Evolutionary conservation across 1,140 invertebrate genomes (phyloP).

Genomic region (Ephestia elutella): DNA sequence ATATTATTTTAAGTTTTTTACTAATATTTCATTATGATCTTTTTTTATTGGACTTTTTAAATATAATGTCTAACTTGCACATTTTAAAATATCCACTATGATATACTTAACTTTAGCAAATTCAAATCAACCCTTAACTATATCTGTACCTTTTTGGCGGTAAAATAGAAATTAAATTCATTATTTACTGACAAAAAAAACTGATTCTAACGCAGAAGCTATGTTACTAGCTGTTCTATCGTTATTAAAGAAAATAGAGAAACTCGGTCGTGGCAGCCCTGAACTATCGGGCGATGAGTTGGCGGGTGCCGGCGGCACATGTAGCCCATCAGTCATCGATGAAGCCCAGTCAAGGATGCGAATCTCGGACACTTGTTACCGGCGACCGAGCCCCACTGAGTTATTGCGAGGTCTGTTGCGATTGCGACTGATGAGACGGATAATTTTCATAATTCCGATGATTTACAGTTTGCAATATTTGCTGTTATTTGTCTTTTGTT

Average conservation of each 20-base stretch:
- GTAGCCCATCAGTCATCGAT: constrained; percentile 67
- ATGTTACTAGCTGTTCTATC: too few species aligned
- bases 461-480: neutral
- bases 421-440: neutral
- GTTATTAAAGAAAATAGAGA: neutral
- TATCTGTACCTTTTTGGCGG: too few species aligned
- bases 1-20: too few species aligned
- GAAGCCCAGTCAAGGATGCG: constrained; percentile 54
- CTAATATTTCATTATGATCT: too few species aligned
- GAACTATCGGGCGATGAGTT: constrained; percentile 43
- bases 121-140: too few species aligned
- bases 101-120: too few species aligned
- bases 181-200: too few species aligned
- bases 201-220: too few species aligned
- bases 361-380: constrained; percentile 44
- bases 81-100: too few species aligned
- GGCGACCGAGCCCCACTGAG: constrained; percentile 16
- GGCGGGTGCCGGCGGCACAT: constrained; percentile 48
- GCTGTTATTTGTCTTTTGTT: neutral
- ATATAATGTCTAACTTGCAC: too few species aligned
- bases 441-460: neutral
- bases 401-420: constrained; percentile 15
- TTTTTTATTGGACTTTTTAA: too few species aligned
- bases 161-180: too few species aligned
- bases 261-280: constrained; percentile 31